Conservation (phyloP, 1,140 invertebrate species). For the Tetranychus cinnabarinus region DNA sequence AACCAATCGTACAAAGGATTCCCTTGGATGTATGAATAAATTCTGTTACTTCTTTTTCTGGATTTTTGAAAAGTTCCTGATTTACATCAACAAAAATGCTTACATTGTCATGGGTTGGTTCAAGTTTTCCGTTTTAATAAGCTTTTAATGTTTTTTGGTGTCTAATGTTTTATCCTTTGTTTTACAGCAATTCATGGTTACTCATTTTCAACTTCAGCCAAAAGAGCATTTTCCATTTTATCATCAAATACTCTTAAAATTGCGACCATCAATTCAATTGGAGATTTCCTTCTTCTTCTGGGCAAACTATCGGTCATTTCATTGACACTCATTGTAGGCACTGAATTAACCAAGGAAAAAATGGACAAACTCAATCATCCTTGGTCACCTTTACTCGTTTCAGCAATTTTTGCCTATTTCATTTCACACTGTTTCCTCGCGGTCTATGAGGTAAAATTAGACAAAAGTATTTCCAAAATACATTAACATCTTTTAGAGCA, state of each 20-base stretch:
- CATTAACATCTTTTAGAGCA: no score
- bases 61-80: slow-evolving; percentile 44
- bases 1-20: neutral
- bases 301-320: slow-evolving; percentile 67
- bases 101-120: slow-evolving; percentile 46
- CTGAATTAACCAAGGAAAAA: slow-evolving; percentile 35
- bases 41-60: slow-evolving; percentile 46
- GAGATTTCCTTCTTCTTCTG: slow-evolving; percentile 78
- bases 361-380: slow-evolving; percentile 35
- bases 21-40: slow-evolving; percentile 16
- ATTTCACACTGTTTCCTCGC: slow-evolving; percentile 77
- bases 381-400: slow-evolving; percentile 57
- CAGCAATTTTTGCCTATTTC: slow-evolving; percentile 71
- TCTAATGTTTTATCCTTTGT: neutral
- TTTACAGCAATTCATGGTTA: slow-evolving; percentile 40
- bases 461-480: no score
- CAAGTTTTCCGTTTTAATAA: neutral
- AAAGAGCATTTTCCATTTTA: slow-evolving; percentile 51
- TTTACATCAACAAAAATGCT: slow-evolving; percentile 45
- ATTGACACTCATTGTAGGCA: slow-evolving; percentile 40
- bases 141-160: neutral
- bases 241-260: slow-evolving; percentile 61
- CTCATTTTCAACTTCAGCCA: slow-evolving; percentile 37
- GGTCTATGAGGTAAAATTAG: slow-evolving; percentile 52
- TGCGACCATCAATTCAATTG: slow-evolving; percentile 71